Percentiles rank a stretch among this genome's conserved stretches.
These are phyloP conservation scores for Brachyptera putata DNA, from an alignment of 2,888 invertebrate species.

Conservation along the genomic window DNA sequence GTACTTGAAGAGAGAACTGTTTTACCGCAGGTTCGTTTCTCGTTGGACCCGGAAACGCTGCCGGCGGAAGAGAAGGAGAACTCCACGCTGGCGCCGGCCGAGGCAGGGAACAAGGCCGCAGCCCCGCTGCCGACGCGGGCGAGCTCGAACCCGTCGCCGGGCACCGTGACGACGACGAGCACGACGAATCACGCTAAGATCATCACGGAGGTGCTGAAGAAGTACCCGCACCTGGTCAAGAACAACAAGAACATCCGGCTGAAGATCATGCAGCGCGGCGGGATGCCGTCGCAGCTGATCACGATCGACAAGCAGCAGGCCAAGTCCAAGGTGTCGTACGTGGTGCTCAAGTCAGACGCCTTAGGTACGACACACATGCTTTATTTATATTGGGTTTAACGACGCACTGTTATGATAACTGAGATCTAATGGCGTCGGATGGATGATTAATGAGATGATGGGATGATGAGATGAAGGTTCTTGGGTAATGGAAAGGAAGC, in stretches of 20 bases:
- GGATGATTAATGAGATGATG: too few species aligned
- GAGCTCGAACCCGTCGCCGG: too few species aligned
- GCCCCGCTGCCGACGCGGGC: too few species aligned
- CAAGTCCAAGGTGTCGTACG: slow-evolving; percentile 48
- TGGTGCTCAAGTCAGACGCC: slow-evolving; percentile 48
- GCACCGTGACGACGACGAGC: slow-evolving; percentile 35
- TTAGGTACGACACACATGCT: slow-evolving; percentile 37
- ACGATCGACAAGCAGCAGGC: not conserved
- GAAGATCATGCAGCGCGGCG: slow-evolving; percentile 61
- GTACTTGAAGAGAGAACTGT: not conserved
- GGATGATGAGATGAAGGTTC: too few species aligned
- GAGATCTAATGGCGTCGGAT: too few species aligned
- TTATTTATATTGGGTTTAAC: too few species aligned
- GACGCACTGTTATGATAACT: too few species aligned
- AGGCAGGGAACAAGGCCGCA: too few species aligned
- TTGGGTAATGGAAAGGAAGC: too few species aligned
- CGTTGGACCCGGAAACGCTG: slow-evolving; percentile 34
- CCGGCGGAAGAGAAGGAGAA: slow-evolving; percentile 56
- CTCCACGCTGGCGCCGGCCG: slow-evolving; percentile 45
- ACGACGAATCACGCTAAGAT: slow-evolving; percentile 73
- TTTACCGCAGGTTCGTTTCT: too few species aligned
- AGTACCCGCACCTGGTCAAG: slow-evolving; percentile 82
- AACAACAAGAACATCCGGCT: slow-evolving; percentile 82
- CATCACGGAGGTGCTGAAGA: slow-evolving; percentile 80
- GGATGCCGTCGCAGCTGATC: slow-evolving; percentile 20